Percentiles rank a stretch among this genome's conserved stretches.
phyloP scores from a whole-genome alignment of 2,888 invertebrate genomes.

The Criorhina ranunculi region DNA sequence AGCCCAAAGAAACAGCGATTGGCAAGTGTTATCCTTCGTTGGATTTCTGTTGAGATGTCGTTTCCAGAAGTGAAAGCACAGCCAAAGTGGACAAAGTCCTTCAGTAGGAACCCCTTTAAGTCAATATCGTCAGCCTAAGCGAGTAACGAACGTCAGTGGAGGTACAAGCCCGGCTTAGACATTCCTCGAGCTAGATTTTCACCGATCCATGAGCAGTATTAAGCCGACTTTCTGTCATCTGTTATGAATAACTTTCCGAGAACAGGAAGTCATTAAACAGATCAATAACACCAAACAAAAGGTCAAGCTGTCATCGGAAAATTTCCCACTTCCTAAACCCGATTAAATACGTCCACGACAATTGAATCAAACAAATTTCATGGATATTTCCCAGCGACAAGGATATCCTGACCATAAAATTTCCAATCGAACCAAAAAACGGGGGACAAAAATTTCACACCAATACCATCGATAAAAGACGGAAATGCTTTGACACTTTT shows the following conservation, averaged over 20 bases:
- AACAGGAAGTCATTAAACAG: conserved; percentile 9
- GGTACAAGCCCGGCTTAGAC: no score
- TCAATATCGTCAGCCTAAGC: no score
- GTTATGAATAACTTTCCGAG: background rate
- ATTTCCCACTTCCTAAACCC: conserved; percentile 48
- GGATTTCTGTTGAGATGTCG: no score
- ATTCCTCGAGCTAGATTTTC: no score
- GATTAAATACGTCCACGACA: conserved; percentile 45
- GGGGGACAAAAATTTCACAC: conserved; percentile 47
- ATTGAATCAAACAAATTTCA: conserved; percentile 51
- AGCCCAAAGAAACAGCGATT: no score
- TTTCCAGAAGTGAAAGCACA: no score
- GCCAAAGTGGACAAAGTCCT: no score
- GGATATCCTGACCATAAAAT: conserved; percentile 51
- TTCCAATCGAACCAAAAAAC: conserved; percentile 33
- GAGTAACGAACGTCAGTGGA: no score
- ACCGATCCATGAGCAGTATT: no score
- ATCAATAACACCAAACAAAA: conserved; percentile 23
- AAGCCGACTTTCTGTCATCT: no score
- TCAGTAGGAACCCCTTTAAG: no score
- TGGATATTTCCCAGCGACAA: conserved; percentile 32
- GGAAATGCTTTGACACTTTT: conserved; percentile 75
- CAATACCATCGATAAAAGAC: conserved; percentile 54
- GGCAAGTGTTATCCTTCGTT: no score
- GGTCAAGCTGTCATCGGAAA: conserved; percentile 19